Evolutionary conservation across 2,888 invertebrate species (phyloP), one percentile per base, ranked within the genome.

Genomic region (Apamea crenata): DNA sequence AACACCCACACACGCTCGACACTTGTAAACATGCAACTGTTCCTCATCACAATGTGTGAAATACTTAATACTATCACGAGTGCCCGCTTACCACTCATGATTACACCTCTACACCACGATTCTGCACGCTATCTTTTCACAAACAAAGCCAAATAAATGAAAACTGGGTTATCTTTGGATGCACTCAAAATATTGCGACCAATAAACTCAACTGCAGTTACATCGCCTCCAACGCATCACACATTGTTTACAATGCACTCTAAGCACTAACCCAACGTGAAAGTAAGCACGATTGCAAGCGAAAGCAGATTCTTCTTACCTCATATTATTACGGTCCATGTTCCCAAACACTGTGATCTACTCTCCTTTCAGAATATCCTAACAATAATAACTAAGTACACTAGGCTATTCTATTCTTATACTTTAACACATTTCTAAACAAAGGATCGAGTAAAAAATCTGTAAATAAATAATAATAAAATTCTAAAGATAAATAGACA

Each of bases 301-400:
- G 90, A 94, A 93, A 92, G 92, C 89, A 92, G 89, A 93, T 92
- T 91, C 87, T 89, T 91, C 96, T 94, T 92, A 96, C 97, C 97
- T 96, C 96, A 96, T 95, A 95, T 94, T 93, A 91, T 94, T 96
- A 91, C 96, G 95, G 91, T 96, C 96, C 96, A 96, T 96, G 86
- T 92, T 95, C 91, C 88, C 83, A 91, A 91, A 90, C 89, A 91
- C 89, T 88, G 84, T 77, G 47, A 59, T 84, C 75, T 82, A 78
- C 71, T 77, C 82, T 87, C 73, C 78, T 84, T 78, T 85, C 77
- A 82, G 83, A 86, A 88, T 88, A 83, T 86, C 83, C 85, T 90
- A 89, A 83, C 63, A 83, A 87, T 88, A 90, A 83, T 75, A 85
- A 89, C 86, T 90, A 91, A 74, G 87, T 90, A 90, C 84, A 90